phyloP scores from a whole-genome alignment of 2,113 vertebrate genomes.

The Athene noctua region DNA sequence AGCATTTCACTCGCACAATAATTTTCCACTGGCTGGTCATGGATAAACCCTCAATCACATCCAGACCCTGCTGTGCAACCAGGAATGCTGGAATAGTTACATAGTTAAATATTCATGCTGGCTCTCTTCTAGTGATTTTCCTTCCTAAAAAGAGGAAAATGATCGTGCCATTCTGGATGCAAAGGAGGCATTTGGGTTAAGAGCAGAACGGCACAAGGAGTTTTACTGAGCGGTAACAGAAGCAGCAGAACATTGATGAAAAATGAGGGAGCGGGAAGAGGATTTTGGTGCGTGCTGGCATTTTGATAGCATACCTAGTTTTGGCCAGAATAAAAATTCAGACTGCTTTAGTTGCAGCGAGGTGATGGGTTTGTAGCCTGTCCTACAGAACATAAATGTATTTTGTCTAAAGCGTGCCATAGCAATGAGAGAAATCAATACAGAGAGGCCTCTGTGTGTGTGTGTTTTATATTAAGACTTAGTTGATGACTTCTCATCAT shows the following conservation, averaged over 20 bases:
- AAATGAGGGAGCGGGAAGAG: neutral
- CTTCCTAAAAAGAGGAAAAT: neutral
- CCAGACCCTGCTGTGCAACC: neutral
- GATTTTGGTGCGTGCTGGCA: neutral
- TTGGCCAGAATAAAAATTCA: neutral
- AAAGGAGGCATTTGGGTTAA: neutral
- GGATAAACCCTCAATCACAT: neutral
- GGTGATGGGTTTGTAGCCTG: neutral
- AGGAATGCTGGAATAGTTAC: neutral
- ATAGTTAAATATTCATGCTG: neutral
- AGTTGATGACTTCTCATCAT: slow-evolving; percentile 60
- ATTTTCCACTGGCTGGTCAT: slow-evolving; percentile 1
- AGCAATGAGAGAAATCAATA: slow-evolving; percentile 6
- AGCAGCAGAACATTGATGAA: neutral
- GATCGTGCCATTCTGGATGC: neutral
- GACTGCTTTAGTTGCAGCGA: neutral
- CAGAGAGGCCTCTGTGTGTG: neutral
- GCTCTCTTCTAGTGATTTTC: neutral
- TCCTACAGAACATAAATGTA: neutral
- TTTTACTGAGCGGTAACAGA: neutral
- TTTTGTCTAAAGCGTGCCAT: neutral
- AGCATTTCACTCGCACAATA: neutral
- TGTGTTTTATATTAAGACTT: slow-evolving; percentile 48
- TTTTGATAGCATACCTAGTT: neutral
- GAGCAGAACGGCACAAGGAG: neutral